These are phyloP conservation scores for Athalia cordata DNA, from an alignment of 2,888 invertebrate genomes.

Conservation along the genomic window DNA sequence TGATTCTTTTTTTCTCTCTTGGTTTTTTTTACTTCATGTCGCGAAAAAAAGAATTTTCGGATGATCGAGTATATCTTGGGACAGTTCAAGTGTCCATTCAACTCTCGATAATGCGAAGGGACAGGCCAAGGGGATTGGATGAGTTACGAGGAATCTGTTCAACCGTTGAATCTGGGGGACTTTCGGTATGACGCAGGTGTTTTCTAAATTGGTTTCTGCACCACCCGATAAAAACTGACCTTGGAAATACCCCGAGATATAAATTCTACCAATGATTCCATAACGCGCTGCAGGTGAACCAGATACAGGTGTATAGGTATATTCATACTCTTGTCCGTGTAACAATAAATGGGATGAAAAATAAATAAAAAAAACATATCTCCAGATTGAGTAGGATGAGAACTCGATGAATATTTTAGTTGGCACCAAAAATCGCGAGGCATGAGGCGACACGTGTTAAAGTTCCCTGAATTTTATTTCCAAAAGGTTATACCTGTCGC, in stretches of 20 bases:
- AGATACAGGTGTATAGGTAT: too few relatives aligned
- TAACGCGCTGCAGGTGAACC: too few relatives aligned
- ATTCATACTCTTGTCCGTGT: too few relatives aligned
- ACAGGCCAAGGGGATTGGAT: slow-evolving; percentile 29
- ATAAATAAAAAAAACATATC: too few relatives aligned
- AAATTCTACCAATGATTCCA: background rate
- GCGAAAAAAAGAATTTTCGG: background rate
- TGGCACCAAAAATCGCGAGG: background rate
- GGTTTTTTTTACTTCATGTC: too few relatives aligned
- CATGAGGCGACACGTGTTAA: background rate
- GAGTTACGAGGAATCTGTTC: slow-evolving; percentile 5
- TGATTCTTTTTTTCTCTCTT: too few relatives aligned
- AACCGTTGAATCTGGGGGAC: background rate
- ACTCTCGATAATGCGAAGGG: slow-evolving; percentile 26
- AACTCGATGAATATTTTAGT: background rate
- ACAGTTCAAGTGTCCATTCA: slow-evolving; percentile 26
- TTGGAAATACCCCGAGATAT: background rate
- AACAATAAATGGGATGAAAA: too few relatives aligned
- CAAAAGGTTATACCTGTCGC: too few relatives aligned
- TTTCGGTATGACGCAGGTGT: slow-evolving; percentile 17
- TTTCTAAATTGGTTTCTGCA: slow-evolving; percentile 1
- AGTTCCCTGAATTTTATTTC: background rate
- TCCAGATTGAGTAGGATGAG: too few relatives aligned
- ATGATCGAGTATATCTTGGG: background rate
- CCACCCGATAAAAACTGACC: background rate